These are phyloP conservation scores for Triplophysa dalaica DNA, from an alignment of 2,113 vertebrate species.

Conservation along the genomic window DNA sequence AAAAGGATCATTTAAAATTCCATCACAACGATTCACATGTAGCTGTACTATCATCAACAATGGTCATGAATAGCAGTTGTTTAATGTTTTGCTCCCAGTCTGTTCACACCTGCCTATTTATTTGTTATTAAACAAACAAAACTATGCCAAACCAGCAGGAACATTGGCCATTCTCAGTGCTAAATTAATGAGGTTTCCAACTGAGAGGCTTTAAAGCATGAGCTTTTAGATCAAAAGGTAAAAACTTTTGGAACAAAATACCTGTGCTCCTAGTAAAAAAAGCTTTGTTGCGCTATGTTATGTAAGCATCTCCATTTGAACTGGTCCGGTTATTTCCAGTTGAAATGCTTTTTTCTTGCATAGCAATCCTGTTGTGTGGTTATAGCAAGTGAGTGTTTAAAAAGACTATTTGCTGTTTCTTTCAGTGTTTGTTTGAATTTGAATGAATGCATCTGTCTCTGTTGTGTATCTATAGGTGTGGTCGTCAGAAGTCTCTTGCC, in stretches of 20 bases:
- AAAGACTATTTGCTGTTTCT: neutral
- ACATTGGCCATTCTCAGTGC: no score
- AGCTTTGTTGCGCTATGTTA: neutral
- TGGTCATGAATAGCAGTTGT: no score
- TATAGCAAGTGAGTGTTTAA: neutral
- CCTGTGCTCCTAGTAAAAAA: neutral
- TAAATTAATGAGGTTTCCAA: no score
- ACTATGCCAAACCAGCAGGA: no score
- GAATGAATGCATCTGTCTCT: conserved; percentile 7
- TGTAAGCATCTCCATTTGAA: neutral
- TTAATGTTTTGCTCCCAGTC: no score
- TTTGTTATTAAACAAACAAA: no score
- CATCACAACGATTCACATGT: no score
- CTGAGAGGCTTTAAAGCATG: neutral
- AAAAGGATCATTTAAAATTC: no score
- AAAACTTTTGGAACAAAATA: neutral
- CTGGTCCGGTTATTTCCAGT: neutral
- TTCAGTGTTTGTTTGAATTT: conserved; percentile 18
- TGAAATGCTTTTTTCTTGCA: neutral
- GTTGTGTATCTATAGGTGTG: conserved; percentile 15
- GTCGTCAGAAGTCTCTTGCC: conserved; percentile 8
- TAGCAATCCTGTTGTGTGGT: neutral
- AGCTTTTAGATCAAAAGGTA: neutral
- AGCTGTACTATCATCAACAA: no score
- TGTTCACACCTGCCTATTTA: no score